phyloP scores from a whole-genome alignment of 2,113 vertebrate genomes.

The Prolemur simus region DNA sequence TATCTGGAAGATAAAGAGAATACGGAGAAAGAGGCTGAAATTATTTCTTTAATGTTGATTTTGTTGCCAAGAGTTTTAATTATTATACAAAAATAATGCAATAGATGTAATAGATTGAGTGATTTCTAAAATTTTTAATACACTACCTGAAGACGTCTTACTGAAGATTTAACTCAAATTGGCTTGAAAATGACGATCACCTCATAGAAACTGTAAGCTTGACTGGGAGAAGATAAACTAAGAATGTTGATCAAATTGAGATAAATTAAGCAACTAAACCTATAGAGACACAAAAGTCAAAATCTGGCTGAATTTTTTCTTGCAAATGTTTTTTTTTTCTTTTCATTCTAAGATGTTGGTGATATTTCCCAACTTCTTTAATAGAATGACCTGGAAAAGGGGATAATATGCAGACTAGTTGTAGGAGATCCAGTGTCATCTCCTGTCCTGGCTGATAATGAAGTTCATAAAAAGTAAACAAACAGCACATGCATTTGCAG shows the following conservation, averaged over 20 bases:
- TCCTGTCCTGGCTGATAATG: background rate
- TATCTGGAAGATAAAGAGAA: background rate
- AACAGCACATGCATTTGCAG: background rate
- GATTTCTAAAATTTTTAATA: conserved; percentile 33
- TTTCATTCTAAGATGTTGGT: background rate
- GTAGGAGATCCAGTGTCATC: accelerated
- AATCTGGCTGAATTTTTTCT: background rate
- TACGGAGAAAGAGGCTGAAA: background rate
- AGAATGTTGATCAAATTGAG: background rate
- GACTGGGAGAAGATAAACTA: background rate
- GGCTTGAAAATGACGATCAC: background rate
- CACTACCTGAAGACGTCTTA: background rate
- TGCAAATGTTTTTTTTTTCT: background rate
- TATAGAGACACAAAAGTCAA: background rate
- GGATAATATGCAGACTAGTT: background rate
- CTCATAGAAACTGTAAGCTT: background rate
- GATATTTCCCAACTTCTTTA: background rate
- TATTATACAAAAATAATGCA: background rate
- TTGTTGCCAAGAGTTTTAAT: conserved; percentile 10
- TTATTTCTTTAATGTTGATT: background rate
- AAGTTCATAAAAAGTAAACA: background rate
- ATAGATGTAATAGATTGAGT: background rate
- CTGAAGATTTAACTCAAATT: background rate
- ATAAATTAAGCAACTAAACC: background rate
- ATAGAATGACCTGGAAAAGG: background rate